Conservation (phyloP, 2,888 invertebrate species). For the Rotaria magnacalcarata region DNA sequence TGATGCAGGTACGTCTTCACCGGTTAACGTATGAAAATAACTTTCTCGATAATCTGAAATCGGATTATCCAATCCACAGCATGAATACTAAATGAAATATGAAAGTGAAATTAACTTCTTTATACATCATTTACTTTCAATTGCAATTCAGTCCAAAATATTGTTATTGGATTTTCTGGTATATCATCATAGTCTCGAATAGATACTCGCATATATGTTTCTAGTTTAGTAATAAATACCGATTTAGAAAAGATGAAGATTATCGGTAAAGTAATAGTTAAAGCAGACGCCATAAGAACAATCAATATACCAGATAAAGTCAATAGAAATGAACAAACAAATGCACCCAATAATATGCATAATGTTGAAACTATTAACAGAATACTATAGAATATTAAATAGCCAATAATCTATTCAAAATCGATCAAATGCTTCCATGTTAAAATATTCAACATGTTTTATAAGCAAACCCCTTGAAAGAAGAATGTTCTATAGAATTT, state of each 20-base stretch:
- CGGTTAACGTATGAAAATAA: background rate
- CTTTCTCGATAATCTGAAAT: background rate
- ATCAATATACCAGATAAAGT: background rate
- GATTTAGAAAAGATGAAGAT: background rate
- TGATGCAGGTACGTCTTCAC: background rate
- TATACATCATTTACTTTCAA: background rate
- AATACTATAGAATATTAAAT: background rate
- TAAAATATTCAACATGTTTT: too few species aligned
- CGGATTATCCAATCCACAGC: background rate
- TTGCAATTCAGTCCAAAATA: background rate
- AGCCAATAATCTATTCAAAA: background rate
- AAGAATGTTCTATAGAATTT: background rate
- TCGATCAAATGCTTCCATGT: background rate
- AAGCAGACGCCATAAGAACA: background rate
- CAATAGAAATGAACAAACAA: background rate
- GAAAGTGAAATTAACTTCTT: background rate
- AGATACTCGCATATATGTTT: background rate
- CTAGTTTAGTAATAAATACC: background rate
- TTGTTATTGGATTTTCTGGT: background rate
- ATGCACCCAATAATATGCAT: background rate
- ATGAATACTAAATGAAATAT: background rate
- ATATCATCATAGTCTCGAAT: background rate
- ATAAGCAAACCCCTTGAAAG: background rate
- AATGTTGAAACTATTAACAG: background rate
- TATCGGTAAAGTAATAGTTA: background rate